Percentiles rank a stretch among this genome's conserved stretches.
These are phyloP conservation scores for Eupithecia inturbata DNA, from an alignment of 2,888 invertebrate genomes.

Conservation along the genomic window DNA sequence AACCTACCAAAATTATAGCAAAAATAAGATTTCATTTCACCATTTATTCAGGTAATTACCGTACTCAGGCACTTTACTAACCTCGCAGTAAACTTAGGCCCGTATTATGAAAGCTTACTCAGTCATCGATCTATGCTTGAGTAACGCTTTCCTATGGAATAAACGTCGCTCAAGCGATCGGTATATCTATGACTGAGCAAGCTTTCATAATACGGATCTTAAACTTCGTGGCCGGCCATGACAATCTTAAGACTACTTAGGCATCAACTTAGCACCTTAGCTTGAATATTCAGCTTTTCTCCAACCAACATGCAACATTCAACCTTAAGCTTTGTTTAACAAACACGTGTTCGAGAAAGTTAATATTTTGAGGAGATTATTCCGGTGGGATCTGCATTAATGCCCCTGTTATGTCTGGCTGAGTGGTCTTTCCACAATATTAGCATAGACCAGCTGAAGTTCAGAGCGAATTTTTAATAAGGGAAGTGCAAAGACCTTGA, in stretches of 20 bases:
- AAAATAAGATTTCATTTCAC: not conserved
- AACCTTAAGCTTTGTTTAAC: constrained; percentile 20
- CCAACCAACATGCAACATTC: not conserved
- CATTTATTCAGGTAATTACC: not conserved
- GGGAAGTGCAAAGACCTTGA: not conserved
- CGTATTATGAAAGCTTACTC: no score
- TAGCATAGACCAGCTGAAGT: constrained; percentile 23
- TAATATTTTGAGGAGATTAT: constrained; percentile 40
- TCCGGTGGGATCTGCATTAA: constrained; percentile 35
- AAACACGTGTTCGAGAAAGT: constrained; percentile 32
- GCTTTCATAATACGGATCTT: no score
- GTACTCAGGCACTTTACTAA: not conserved
- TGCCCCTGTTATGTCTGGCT: constrained; percentile 43
- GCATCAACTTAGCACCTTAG: constrained; percentile 7
- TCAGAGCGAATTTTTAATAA: constrained; percentile 11
- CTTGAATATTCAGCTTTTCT: not conserved
- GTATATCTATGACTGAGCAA: no score
- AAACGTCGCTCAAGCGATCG: no score
- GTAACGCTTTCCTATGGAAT: no score
- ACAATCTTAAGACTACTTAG: constrained; percentile 13
- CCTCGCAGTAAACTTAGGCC: not conserved
- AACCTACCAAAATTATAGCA: not conserved
- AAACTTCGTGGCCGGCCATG: not conserved
- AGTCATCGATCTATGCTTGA: no score
- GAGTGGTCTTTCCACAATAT: constrained; percentile 37